Evolutionary conservation across 1,140 invertebrate species (phyloP).

Genomic region (Ceratitis capitata): DNA sequence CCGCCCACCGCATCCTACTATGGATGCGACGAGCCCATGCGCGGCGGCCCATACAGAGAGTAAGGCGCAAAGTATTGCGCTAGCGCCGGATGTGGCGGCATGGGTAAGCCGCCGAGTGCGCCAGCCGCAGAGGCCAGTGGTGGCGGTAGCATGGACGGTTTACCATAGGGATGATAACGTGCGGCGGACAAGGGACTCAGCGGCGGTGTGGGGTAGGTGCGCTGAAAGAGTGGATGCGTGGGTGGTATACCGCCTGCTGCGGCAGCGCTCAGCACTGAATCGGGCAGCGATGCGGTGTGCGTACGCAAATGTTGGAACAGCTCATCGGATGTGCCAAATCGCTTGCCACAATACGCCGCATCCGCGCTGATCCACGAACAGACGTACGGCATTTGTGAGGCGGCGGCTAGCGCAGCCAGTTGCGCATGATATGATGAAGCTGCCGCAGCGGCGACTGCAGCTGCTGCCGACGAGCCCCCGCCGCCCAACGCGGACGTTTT

Average conservation of each 20-base stretch:
- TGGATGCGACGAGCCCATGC: slow-evolving; percentile 76
- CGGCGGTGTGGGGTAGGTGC: slow-evolving; percentile 88
- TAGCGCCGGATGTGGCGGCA: slow-evolving; percentile 75
- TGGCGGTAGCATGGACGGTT: slow-evolving; percentile 72
- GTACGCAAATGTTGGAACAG: slow-evolving; percentile 88
- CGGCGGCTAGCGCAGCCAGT: slow-evolving; percentile 76
- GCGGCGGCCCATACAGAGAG: slow-evolving; percentile 85
- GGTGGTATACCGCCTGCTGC: slow-evolving; percentile 67
- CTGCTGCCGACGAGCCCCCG: slow-evolving; percentile 45
- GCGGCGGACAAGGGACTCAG: slow-evolving; percentile 81
- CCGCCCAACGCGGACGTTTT: slow-evolving; percentile 47
- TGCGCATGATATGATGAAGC: slow-evolving; percentile 80
- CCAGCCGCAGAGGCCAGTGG: slow-evolving; percentile 57
- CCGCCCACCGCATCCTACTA: slow-evolving; percentile 54
- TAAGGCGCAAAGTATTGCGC: slow-evolving; percentile 86
- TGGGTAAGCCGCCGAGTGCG: slow-evolving; percentile 70
- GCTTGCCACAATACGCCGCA: slow-evolving; percentile 88
- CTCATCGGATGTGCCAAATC: slow-evolving; percentile 89
- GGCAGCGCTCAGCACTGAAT: slow-evolving; percentile 68
- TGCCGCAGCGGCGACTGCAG: slow-evolving; percentile 64
- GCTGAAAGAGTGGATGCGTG: slow-evolving; percentile 75
- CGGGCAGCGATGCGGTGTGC: slow-evolving; percentile 76
- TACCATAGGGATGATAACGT: slow-evolving; percentile 88
- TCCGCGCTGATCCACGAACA: slow-evolving; percentile 94
- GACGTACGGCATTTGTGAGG: slow-evolving; percentile 81